Conservation (phyloP, 2,113 vertebrate genomes). For the Regulus satrapa region DNA sequence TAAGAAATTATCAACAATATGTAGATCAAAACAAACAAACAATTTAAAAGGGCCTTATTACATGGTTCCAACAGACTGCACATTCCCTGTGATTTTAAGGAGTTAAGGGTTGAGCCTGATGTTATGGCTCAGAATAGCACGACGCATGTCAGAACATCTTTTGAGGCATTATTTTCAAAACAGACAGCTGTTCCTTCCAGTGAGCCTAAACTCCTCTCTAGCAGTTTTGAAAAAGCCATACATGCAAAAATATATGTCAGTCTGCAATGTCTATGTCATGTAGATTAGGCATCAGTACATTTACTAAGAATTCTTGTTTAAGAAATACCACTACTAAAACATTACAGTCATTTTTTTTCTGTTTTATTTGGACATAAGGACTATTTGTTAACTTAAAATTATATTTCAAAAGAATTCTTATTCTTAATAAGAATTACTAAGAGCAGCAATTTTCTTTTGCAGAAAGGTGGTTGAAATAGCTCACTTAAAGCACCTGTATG, state of each 20-base stretch:
- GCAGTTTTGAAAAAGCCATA: not conserved
- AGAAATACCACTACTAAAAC: not conserved
- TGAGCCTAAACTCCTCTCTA: not conserved
- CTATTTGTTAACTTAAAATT: not conserved
- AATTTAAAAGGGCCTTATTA: not conserved
- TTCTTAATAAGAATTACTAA: not conserved
- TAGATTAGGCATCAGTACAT: not conserved
- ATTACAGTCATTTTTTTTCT: not conserved
- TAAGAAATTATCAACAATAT: slow-evolving; percentile 11
- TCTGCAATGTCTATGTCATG: not conserved
- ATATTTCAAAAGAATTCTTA: not conserved
- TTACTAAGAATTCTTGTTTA: not conserved
- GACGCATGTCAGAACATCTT: not conserved
- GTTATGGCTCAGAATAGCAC: not conserved
- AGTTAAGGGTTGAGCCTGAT: not conserved
- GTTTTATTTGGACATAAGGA: not conserved
- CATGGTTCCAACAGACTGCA: not conserved
- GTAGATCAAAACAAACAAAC: not conserved
- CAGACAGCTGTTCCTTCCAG: not conserved
- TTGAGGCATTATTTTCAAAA: not conserved
- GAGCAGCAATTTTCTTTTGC: not conserved
- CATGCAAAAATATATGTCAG: not conserved
- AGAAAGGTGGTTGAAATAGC: not conserved
- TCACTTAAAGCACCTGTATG: not conserved
- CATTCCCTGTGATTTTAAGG: not conserved